phyloP scores from a whole-genome alignment of 1,140 invertebrate genomes.

The Euura lappo region DNA sequence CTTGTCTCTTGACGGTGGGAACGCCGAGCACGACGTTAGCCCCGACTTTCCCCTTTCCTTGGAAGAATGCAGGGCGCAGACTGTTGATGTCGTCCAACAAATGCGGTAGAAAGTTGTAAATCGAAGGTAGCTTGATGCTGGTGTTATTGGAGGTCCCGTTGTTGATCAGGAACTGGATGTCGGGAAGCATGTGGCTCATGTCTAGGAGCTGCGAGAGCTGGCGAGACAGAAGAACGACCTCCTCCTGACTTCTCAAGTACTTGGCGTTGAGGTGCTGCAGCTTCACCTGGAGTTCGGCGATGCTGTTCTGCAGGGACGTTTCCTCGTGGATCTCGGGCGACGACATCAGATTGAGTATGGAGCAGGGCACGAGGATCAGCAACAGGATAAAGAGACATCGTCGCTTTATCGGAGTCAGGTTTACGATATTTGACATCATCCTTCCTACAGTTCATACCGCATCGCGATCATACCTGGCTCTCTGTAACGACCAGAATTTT shows the following conservation, averaged over 20 bases:
- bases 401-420: slow-evolving; percentile 42
- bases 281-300: slow-evolving; percentile 67
- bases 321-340: slow-evolving; percentile 59
- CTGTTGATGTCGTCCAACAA: slow-evolving; percentile 80
- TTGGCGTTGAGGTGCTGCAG: slow-evolving; percentile 65
- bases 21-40: slow-evolving; percentile 85
- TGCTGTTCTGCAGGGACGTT: slow-evolving; percentile 61
- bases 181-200: slow-evolving; percentile 48
- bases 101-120: slow-evolving; percentile 89
- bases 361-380: slow-evolving; percentile 47
- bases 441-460: neutral
- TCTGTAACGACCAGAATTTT: neutral
- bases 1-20: slow-evolving; percentile 88
- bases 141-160: slow-evolving; percentile 51
- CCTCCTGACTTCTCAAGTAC: slow-evolving; percentile 63
- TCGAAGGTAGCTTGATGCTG: slow-evolving; percentile 69
- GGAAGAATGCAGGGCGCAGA: slow-evolving; percentile 77
- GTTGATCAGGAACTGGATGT: slow-evolving; percentile 51
- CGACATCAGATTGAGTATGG: slow-evolving; percentile 47
- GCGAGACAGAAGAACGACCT: slow-evolving; percentile 53
- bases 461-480: neutral
- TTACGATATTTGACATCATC: slow-evolving; percentile 47
- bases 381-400: slow-evolving; percentile 47
- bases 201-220: slow-evolving; percentile 51
- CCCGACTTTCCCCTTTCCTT: slow-evolving; percentile 76